Evolutionary conservation across 2,888 invertebrate genomes (phyloP), one percentile per base, ranked within the genome.

Genomic region (Chironomus riparius): DNA sequence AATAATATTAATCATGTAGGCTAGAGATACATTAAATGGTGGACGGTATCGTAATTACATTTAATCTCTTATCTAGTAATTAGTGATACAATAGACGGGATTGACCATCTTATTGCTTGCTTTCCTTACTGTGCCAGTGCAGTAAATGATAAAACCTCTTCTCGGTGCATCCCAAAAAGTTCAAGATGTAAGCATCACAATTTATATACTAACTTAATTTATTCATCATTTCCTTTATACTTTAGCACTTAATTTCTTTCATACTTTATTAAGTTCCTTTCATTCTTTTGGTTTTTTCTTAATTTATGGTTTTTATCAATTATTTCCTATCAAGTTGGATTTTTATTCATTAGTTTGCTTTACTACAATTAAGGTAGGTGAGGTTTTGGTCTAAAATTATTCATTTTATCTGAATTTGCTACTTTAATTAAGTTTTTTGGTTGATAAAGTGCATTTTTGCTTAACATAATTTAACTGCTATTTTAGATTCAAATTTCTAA

Each of bases 81-180:
- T 78, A 83, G 83, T 79, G 91, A 91, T 84, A 91, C 90, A 78
- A 90, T 91, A 84, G 91, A 91, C 82, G 90, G 90, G 83, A 87
- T 90, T 85, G 90, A 91, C 85, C 90, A 89, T 78, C 86, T 91
- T 85, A 90, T 91, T 79, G 90, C 91, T 81, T 91, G 91, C 84
- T 91, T 91, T 84, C 91, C 91, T 78, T 91, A 91, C 91, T 91
- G 91, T 84, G 86, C 87, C 78, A 83, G 84, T 76, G 84, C 84
- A 69, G 61, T 61, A 21, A 28, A 47, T 47, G 85, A 85, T 69
- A 74, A 48, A 24, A 87, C 87, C 78, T 87, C 87, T 77, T 87
- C 87, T 87, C 87, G 81, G 86, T 88, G 88, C 81, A 87, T 88
- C 79, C 87, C 88, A 70, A 86, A 87, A 81, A 87, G 88, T 83